Percentiles rank a stretch among this genome's conserved stretches.
These are phyloP conservation scores for Chloebia gouldiae DNA, from an alignment of 2,113 vertebrate genomes.

Conservation along the genomic window DNA sequence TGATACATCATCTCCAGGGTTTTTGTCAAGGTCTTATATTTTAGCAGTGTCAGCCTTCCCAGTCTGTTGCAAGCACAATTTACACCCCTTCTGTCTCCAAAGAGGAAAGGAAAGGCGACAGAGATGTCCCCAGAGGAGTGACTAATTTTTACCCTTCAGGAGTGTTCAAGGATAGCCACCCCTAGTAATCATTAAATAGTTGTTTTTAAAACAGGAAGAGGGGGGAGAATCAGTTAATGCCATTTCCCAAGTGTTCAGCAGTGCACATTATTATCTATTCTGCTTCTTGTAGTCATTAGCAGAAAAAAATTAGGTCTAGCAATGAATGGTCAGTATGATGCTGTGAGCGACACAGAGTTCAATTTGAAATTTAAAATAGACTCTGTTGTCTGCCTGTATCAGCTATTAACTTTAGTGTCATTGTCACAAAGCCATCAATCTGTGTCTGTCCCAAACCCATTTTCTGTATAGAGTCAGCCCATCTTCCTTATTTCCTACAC, in stretches of 20 bases:
- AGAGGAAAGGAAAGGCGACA: slow-evolving; percentile 25
- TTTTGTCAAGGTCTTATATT: slow-evolving; percentile 50
- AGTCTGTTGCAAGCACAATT: slow-evolving; percentile 40
- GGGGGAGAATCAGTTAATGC: slow-evolving; percentile 24
- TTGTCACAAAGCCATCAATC: slow-evolving; percentile 64
- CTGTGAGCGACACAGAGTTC: slow-evolving; percentile 38
- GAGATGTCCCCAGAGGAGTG: slow-evolving; percentile 27
- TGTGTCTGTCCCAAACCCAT: slow-evolving; percentile 26
- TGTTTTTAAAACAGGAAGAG: slow-evolving; percentile 19
- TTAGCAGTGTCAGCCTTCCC: slow-evolving; percentile 47
- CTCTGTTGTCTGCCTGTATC: slow-evolving; percentile 33
- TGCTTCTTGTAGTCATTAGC: slow-evolving; percentile 39
- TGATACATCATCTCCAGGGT: slow-evolving; percentile 44
- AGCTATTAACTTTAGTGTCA: slow-evolving; percentile 67
- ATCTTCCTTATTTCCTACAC: slow-evolving; percentile 35
- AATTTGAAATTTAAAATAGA: slow-evolving; percentile 65
- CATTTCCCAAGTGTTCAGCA: slow-evolving; percentile 46
- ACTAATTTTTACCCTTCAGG: slow-evolving; percentile 59
- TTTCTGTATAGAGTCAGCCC: slow-evolving; percentile 31
- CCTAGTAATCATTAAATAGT: slow-evolving; percentile 11
- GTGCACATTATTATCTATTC: slow-evolving; percentile 45
- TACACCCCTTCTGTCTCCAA: slow-evolving; percentile 51
- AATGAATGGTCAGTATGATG: slow-evolving; percentile 47
- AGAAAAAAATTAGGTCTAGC: slow-evolving; percentile 58
- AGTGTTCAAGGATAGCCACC: slow-evolving; percentile 40